Evolutionary conservation across 2,888 invertebrate species (phyloP).

Genomic region (Spodoptera picta): DNA sequence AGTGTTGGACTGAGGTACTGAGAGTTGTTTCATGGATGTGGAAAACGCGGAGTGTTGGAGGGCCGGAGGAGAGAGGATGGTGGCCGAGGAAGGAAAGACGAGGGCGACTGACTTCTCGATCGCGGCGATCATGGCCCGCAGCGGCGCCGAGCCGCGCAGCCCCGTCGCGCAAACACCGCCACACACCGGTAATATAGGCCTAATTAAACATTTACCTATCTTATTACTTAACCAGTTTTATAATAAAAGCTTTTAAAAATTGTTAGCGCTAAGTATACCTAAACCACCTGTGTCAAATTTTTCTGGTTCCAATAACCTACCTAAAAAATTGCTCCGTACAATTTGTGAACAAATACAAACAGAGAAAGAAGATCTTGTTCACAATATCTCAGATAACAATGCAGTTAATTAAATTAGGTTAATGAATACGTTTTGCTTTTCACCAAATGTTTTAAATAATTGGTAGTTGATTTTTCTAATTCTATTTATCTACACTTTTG

Average conservation of each 20-base stretch:
- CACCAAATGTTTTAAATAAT: no score
- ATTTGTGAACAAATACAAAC: no score
- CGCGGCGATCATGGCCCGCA: slow-evolving; percentile 97
- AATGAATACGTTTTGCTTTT: no score
- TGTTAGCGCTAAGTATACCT: no score
- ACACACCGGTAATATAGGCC: slow-evolving; percentile 81
- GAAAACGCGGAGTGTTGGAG: slow-evolving; percentile 83
- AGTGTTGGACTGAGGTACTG: slow-evolving; percentile 67
- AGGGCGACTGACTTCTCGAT: slow-evolving; percentile 98
- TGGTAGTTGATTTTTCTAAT: no score
- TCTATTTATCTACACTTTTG: no score
- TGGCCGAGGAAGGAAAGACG: slow-evolving; percentile 84
- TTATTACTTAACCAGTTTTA: slow-evolving; percentile 2
- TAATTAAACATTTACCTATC: slow-evolving; percentile 55
- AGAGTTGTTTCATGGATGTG: slow-evolving; percentile 85
- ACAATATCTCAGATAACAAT: no score
- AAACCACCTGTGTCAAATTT: no score
- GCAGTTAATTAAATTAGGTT: no score
- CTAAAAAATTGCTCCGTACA: no score
- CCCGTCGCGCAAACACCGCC: slow-evolving; percentile 83
- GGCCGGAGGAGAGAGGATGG: slow-evolving; percentile 81
- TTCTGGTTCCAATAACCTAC: no score
- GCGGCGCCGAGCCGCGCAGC: slow-evolving; percentile 83
- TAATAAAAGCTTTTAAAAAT: neutral
- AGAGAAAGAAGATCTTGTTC: no score